Conservation (phyloP, 2,113 vertebrate species). For the Brachyhypopomus occidentalis region DNA sequence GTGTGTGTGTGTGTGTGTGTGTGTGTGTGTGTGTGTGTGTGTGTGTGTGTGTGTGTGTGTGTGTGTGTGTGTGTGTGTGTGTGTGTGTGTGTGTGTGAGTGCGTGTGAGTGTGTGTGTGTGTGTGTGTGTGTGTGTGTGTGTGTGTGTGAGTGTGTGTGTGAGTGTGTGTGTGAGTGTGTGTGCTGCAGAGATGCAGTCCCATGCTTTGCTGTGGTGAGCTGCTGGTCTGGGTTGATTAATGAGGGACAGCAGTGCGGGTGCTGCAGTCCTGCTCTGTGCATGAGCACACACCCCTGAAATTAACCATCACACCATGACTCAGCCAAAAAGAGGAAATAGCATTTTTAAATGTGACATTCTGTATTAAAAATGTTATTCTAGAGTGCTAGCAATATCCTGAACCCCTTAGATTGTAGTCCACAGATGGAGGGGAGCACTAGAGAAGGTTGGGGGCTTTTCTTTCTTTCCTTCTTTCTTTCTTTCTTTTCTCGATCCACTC, state of each 20-base stretch:
- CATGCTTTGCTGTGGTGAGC: not conserved
- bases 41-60: not conserved
- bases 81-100: not conserved
- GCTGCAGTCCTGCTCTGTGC: not conserved
- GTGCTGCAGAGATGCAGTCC: no score
- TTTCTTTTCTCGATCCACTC: slow-evolving; percentile 6
- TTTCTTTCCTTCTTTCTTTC: slow-evolving; percentile 25
- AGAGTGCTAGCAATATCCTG: not conserved
- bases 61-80: no score
- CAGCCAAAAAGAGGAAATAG: not conserved
- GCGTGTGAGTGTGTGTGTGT: not conserved
- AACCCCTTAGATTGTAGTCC: not conserved
- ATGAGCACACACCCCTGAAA: not conserved
- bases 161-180: not conserved
- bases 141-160: no score
- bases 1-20: not conserved
- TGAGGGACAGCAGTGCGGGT: not conserved
- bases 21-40: not conserved
- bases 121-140: not conserved
- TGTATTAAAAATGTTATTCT: not conserved
- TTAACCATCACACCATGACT: slow-evolving; percentile 18
- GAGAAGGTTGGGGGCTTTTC: slow-evolving; percentile 44
- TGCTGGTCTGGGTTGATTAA: slow-evolving; percentile 40
- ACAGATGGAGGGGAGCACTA: slow-evolving; percentile 33
- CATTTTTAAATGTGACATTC: not conserved